A percentile compares a stretch with the other conserved stretches of the same genome.
Evolutionary conservation across 2,113 vertebrate genomes (phyloP).

Genomic region (Herpetotheres cachinnans): DNA sequence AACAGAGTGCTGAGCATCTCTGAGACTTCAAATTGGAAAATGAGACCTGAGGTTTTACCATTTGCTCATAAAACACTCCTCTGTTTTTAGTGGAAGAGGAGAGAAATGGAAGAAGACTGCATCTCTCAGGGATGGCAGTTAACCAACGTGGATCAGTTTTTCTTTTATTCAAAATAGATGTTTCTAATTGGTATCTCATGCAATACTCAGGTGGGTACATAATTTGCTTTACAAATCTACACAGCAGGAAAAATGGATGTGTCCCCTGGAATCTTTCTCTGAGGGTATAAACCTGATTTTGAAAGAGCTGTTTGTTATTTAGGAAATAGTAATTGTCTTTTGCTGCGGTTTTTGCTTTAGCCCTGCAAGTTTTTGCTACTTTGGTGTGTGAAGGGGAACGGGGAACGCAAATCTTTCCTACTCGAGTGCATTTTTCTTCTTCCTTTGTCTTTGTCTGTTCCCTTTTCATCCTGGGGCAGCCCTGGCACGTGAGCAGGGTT

Average conservation of each 20-base stretch:
- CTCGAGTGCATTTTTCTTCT: background rate
- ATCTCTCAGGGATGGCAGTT: background rate
- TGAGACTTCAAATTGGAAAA: conserved; percentile 16
- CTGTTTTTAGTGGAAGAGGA: background rate
- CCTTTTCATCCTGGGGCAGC: background rate
- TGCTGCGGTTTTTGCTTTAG: background rate
- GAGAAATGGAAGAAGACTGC: background rate
- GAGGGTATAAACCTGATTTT: background rate
- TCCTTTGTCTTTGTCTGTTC: background rate
- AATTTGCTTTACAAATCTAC: background rate
- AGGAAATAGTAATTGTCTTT: background rate
- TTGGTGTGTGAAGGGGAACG: background rate
- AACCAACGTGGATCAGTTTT: background rate
- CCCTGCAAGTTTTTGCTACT: background rate
- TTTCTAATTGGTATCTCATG: background rate
- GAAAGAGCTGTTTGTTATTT: background rate
- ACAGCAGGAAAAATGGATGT: background rate
- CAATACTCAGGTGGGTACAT: background rate
- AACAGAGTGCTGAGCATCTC: background rate
- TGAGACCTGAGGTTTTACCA: background rate
- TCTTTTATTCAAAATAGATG: background rate
- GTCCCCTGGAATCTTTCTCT: background rate
- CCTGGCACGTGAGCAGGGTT: background rate
- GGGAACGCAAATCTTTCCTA: background rate
- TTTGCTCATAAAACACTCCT: background rate